Evolutionary conservation across 1,140 invertebrate genomes (phyloP).

Genomic region (Drosophila nigrodunni): DNA sequence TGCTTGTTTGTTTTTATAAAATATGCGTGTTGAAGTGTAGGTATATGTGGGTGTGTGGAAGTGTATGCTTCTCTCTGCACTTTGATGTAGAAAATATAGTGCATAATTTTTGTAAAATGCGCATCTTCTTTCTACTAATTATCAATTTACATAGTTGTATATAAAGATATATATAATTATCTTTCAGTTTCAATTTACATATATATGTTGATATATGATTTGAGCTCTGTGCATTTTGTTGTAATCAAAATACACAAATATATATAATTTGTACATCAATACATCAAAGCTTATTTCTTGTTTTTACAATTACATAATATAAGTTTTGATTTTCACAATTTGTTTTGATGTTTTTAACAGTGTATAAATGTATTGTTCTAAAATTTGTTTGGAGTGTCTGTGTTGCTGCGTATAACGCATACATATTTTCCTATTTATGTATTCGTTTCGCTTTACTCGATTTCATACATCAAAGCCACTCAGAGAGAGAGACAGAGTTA

Average conservation of each 20-base stretch:
- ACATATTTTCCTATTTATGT: neutral
- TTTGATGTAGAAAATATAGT: constrained; percentile 5
- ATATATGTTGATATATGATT: too few species aligned
- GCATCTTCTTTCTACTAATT: too few species aligned
- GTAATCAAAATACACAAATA: constrained; percentile 3
- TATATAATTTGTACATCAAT: neutral
- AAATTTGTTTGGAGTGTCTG: neutral
- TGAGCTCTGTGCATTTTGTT: neutral
- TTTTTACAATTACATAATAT: constrained; percentile 19
- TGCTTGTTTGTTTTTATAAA: constrained; percentile 18
- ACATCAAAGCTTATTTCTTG: constrained; percentile 6
- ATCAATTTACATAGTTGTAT: too few species aligned
- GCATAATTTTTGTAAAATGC: neutral
- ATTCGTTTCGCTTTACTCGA: neutral
- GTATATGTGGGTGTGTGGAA: constrained; percentile 15
- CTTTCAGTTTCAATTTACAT: too few species aligned
- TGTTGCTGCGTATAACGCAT: neutral
- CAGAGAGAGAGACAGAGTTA: neutral
- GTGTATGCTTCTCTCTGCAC: constrained; percentile 7
- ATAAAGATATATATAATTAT: too few species aligned
- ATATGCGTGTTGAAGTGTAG: constrained; percentile 7
- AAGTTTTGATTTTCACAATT: neutral
- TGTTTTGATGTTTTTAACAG: too few species aligned
- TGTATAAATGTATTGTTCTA: neutral
- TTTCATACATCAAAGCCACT: neutral